phyloP scores from a whole-genome alignment of 2,113 vertebrate genomes.

The Rhea americana region DNA sequence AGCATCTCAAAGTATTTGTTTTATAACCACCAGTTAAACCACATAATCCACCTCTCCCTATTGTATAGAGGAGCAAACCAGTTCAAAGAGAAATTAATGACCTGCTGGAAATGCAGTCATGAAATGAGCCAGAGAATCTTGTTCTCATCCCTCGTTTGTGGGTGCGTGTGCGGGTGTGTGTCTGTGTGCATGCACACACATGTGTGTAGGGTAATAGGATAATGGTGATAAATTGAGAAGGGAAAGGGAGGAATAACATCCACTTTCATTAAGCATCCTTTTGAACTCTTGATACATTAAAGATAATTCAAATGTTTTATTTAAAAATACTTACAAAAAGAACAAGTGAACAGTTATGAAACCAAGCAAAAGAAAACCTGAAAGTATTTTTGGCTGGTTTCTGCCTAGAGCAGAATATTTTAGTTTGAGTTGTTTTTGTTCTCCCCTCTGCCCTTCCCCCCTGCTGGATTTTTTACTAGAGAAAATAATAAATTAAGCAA shows the following conservation, averaged over 20 bases:
- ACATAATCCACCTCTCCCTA: background rate
- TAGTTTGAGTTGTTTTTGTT: background rate
- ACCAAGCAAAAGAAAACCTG: slow-evolving; percentile 15
- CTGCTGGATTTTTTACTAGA: background rate
- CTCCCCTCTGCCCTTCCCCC: background rate
- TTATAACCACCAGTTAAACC: background rate
- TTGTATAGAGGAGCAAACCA: background rate
- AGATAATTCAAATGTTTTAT: background rate
- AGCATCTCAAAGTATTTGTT: background rate
- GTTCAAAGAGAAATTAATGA: background rate
- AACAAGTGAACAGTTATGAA: background rate
- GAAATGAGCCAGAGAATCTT: background rate
- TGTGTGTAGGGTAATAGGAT: rapidly evolving
- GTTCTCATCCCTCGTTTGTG: background rate
- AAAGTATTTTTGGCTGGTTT: background rate
- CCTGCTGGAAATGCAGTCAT: background rate
- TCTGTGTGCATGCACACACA: too few species aligned
- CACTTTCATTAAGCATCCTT: background rate
- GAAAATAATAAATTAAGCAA: background rate
- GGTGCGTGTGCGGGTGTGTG: background rate
- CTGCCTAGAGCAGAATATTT: background rate
- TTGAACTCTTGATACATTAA: background rate
- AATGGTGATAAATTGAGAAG: background rate
- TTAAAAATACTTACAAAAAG: background rate
- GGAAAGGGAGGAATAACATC: background rate